Base-by-base conservation (phyloP, 1,140 invertebrate genomes). In the Drosophila paulistorum region DNA sequence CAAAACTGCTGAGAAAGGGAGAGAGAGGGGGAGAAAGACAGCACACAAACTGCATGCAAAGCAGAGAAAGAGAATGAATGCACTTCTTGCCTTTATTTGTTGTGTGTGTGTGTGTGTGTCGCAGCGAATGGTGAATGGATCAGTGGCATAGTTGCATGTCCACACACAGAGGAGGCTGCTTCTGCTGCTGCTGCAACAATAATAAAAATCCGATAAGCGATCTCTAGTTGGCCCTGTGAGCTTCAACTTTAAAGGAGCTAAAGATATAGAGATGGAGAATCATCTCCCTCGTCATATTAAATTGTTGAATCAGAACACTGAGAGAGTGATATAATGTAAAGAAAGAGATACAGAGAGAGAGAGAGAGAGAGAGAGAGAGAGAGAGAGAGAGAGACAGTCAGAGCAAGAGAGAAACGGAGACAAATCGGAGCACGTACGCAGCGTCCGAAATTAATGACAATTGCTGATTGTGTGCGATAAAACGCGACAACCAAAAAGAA, bases 381-480 rank as follows among this genome's bases (percentile, higher is more conserved):
- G 26, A 48, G 45, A 48, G n/a, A 68, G n/a, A 58, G 13, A 45
- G 33, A 11, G 0, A 14, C n/a, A 51, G 55, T 6, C 2, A 41
- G 30, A 58, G 54, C 7, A 26, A 30, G 30, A 64, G 26, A 48
- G 45, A 48, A 20, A 17, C 14, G 30, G 74, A 77, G 83, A 83
- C 83, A 83, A 86, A 86, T 86, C 83, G 84, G 83, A 86, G 83
- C 83, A 86, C 83, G 83, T 87, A 87, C 83, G 79, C 83, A 80
- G 81, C 81, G 83, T 87, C 83, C 83, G 83, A 87, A 87, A 89
- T 87, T 87, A 87, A 87, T 87, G 83, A 87, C 83, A 87, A 87
- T 87, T 89, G 83, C 83, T 87, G 83, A 87, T 87, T 87, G 84
- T 87, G 83, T 87, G 83, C 74, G 83, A 87, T 87, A 87, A 83